Base-by-base conservation (phyloP, 1,140 invertebrate species). In the Asbolus verrucosus region DNA sequence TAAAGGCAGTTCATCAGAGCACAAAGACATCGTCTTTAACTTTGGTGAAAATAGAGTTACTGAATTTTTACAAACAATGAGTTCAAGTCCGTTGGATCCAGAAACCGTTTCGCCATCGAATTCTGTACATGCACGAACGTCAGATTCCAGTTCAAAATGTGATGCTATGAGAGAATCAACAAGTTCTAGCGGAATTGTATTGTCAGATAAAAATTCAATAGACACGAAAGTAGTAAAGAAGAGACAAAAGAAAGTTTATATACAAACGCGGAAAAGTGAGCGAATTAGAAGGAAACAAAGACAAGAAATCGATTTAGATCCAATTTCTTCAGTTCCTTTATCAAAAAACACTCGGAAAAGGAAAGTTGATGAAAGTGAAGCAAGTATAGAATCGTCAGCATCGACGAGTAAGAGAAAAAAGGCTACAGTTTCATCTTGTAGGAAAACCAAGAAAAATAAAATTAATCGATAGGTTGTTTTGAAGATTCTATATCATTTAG, bases 261-360 rank as follows among this genome's bases (percentile, higher is more conserved):
- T 77, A 21, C 75, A 77, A 46, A 77, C 77, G 2, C 69, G 80
- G 46, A 77, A 78, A 65, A 81, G 80, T 67, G 80, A 81, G 62
- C 67, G 80, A 31, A 80, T 81, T 21, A 67, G 74, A n/a, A 74
- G 77, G 19, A 65, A 74, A 60, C 74, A 76, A 72, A 66, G 79
- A 50, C 65, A 76, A 43, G 78, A 79, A 73, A 77, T 81, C 16
- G 79, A 80, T 65, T 39, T 71, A 60, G 75, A 78, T 60, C 38
- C 46, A 61, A 33, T 74, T 76, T 54, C 50, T 71, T 16, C 79
- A 43, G 43, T 65, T 59, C 15, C 68, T 19, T 60, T 79, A 13
- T 73, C 75, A 9, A 43, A 73, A 46, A 61, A 72, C 19, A 80
- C 69, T 16, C 71, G 75, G 33, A 81, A 79, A 67, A 36, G 78